Evolutionary conservation across 2,113 vertebrate species (phyloP).

Genomic region (Tiliqua scincoides): DNA sequence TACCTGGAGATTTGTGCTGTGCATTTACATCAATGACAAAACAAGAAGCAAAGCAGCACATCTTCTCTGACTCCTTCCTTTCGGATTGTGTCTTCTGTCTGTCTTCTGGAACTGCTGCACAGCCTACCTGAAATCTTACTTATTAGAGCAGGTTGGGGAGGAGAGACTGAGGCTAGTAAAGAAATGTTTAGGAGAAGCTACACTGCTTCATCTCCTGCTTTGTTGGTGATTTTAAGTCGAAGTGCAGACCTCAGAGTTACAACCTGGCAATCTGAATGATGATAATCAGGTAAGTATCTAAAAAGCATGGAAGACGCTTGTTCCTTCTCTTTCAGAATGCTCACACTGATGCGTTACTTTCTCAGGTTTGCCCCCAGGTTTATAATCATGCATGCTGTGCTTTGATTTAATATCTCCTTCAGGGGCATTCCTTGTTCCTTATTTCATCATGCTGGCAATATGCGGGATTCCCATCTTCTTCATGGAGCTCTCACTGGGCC

Average conservation of each 20-base stretch:
- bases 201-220: neutral
- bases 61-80: too few species aligned
- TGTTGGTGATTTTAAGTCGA: neutral
- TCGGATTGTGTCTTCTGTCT: too few species aligned
- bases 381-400: neutral
- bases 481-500: conserved; percentile 82
- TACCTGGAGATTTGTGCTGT: neutral
- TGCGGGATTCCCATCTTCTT: conserved; percentile 85
- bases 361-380: neutral
- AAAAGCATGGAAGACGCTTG: neutral
- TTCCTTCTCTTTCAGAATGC: neutral
- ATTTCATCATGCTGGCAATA: conserved; percentile 85
- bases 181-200: neutral
- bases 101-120: too few species aligned
- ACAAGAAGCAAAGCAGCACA: neutral
- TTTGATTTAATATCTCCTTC: conserved; percentile 15
- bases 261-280: neutral
- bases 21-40: neutral
- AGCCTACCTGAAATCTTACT: too few species aligned
- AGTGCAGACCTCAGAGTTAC: neutral
- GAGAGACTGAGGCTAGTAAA: neutral
- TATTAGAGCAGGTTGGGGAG: too few species aligned
- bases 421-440: conserved; percentile 84
- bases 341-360: neutral
- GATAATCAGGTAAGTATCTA: neutral